These are phyloP conservation scores for Acrocephalus scirpaceus DNA, from an alignment of 2,797 vertebrate species.

Conservation along the genomic window DNA sequence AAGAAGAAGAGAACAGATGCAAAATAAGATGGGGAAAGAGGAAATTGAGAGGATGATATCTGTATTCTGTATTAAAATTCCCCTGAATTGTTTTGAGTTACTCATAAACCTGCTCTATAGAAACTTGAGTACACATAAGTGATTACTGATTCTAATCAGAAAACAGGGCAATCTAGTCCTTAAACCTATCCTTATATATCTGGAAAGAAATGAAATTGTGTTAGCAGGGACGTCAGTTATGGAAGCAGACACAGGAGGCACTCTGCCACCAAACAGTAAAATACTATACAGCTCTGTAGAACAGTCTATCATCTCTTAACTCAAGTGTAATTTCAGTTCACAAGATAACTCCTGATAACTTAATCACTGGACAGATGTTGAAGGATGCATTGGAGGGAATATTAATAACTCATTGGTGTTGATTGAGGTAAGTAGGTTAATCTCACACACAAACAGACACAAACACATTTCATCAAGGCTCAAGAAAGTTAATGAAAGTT, in stretches of 20 bases:
- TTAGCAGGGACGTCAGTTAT: background rate
- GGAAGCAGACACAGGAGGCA: background rate
- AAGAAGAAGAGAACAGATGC: background rate
- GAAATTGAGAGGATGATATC: background rate
- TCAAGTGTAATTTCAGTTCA: background rate
- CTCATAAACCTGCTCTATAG: background rate
- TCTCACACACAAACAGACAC: background rate
- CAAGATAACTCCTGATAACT: background rate
- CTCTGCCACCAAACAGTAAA: background rate
- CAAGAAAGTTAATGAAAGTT: constrained; percentile 19
- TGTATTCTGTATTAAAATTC: background rate
- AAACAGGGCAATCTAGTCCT: background rate
- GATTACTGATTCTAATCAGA: background rate
- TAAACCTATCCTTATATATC: background rate
- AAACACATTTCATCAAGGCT: background rate
- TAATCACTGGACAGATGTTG: background rate
- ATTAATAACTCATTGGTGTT: background rate
- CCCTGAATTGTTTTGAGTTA: background rate
- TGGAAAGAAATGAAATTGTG: background rate
- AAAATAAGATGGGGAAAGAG: background rate
- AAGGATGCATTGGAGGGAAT: background rate
- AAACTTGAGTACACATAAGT: background rate
- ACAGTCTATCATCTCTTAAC: background rate
- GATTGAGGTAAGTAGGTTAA: background rate
- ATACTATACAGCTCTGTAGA: background rate